Evolutionary conservation across 2,797 vertebrate species (phyloP).

Genomic region (Aeoliscus strigatus): DNA sequence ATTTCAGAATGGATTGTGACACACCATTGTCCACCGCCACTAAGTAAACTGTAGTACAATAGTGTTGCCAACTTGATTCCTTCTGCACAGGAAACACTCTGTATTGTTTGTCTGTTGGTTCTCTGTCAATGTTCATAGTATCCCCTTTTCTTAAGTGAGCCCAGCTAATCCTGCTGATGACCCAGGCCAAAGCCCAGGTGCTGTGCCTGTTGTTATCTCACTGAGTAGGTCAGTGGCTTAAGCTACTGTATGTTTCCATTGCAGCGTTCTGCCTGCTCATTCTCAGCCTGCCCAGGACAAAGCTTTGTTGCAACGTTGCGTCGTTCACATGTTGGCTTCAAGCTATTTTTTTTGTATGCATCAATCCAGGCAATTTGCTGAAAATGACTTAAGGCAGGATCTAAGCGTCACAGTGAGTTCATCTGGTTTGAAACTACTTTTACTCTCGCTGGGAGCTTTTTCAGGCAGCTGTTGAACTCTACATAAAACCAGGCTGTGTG

Average conservation of each 20-base stretch:
- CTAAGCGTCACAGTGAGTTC: conserved; percentile 34
- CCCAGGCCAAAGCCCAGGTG: conserved; percentile 67
- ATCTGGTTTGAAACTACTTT: conserved; percentile 7
- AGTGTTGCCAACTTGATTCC: not conserved
- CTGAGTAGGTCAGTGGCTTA: conserved; percentile 79
- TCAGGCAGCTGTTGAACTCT: too few species aligned
- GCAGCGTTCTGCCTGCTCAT: conserved; percentile 41
- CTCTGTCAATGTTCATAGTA: conserved; percentile 35
- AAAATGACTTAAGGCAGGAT: conserved; percentile 36
- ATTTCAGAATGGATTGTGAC: conserved; percentile 5
- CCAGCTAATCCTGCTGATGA: conserved; percentile 74
- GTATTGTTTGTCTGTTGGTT: conserved; percentile 17
- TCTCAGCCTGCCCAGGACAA: conserved; percentile 29
- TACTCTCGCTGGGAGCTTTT: too few species aligned
- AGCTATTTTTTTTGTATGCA: conserved; percentile 17
- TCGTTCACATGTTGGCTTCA: conserved; percentile 37
- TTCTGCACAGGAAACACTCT: not conserved
- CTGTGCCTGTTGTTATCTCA: conserved; percentile 70
- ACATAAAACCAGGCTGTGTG: too few species aligned
- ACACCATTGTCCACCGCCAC: conserved; percentile 9
- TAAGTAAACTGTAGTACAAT: conserved; percentile 10
- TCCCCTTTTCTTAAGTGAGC: conserved; percentile 59
- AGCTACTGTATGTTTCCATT: conserved; percentile 61
- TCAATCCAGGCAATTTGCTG: conserved; percentile 20
- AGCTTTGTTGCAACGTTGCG: conserved; percentile 8